Base-by-base conservation (phyloP, 1,140 invertebrate species). In the Ctenoplectra terminalis region DNA sequence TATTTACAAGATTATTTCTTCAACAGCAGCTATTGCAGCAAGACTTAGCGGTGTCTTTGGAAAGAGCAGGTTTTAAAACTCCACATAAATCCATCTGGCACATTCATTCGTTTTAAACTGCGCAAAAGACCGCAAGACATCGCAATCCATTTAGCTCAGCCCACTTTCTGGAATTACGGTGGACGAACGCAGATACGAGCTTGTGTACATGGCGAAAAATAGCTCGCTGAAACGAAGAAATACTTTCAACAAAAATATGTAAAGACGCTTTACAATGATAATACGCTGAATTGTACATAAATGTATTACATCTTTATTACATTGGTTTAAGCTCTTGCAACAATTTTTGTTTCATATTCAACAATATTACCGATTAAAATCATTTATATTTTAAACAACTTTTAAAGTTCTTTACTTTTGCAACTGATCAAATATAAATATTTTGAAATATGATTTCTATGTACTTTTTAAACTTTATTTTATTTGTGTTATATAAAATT, bases 71-170 rank as follows among this genome's bases (percentile, higher is more conserved):
- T 75, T 84, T 75, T 81, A 70, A 84, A 82, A 67, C 37, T 63
- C 75, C 79, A 76, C 82, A 76, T 84, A 84, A 84, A 84, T 84
- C 72, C 26, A 76, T 84, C 71, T 82, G 82, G 74, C 82, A 64
- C 80, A 76, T 84, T 82, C 82, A 84, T 82, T 84, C 80, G 72
- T 84, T 84, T 84, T 84, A 82, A 82, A 73, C 64, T 81, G 71
- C 64, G 79, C 54, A 78, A 46, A 67, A 76, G 76, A 63, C 64
- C 71, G 64, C 80, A 63, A 84, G 80, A 70, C 82, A 56, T 64
- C 56, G 79, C 82, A 84, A 84, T 84, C 80, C 82, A 84, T 84
- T 84, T 84, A 84, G 80, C 72, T 84, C 64, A 70, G 63, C 56
- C 80, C 82, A 84, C 82, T 84, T 84, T 70, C 66, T 71, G 56